Percentiles rank a stretch among this genome's conserved stretches.
These are phyloP conservation scores for Phoebastria nigripes DNA, from an alignment of 2,797 vertebrate species.

Conservation along the genomic window DNA sequence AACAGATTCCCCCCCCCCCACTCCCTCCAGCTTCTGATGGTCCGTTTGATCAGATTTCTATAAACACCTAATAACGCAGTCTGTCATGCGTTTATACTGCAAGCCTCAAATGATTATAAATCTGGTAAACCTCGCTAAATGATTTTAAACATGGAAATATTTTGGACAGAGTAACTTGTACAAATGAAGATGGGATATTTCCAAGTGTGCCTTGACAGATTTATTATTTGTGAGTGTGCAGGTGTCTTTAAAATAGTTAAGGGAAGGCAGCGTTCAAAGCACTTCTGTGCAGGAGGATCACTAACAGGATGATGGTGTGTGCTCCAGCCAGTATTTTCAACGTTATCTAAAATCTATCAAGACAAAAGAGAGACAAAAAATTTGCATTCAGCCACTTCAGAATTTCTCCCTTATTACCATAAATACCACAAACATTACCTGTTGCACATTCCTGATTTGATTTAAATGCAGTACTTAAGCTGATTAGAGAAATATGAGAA, in stretches of 20 bases:
- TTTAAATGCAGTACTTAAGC: constrained; percentile 65
- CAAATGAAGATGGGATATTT: neutral
- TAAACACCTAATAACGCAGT: constrained; percentile 31
- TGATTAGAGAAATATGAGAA: constrained; percentile 55
- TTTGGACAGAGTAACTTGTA: neutral
- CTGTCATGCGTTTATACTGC: constrained; percentile 4
- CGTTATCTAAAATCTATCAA: neutral
- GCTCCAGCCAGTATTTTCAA: neutral
- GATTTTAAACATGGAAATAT: constrained; percentile 4
- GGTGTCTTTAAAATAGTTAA: neutral
- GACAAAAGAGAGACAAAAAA: constrained; percentile 54
- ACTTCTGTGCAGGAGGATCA: neutral
- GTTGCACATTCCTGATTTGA: constrained; percentile 63
- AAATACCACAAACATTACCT: constrained; percentile 62
- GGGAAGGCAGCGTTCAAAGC: neutral
- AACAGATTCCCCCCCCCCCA: neutral
- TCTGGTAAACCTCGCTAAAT: neutral
- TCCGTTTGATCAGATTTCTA: constrained; percentile 32
- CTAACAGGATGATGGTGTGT: neutral
- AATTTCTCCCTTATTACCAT: constrained; percentile 63
- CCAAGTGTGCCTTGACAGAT: neutral
- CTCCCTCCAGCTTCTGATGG: neutral
- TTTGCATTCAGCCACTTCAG: constrained; percentile 52
- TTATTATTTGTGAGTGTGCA: neutral
- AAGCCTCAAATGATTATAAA: neutral